Evolutionary conservation across 37 sponge, comb jelly and placozoan species (phyloP).

Genomic region (Beroe ovata): DNA sequence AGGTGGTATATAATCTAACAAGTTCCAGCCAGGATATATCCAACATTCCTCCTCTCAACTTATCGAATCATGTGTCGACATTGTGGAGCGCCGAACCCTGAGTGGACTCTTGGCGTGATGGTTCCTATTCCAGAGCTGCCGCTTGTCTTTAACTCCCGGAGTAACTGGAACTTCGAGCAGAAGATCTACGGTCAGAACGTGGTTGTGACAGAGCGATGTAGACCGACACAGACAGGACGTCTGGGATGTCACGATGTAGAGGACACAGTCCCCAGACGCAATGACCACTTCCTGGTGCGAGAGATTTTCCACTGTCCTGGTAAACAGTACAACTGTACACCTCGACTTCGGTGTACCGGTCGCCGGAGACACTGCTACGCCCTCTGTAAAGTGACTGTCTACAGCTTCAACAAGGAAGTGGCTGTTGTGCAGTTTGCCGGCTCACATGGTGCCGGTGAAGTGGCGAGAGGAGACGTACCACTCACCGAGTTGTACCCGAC

Average conservation of each 20-base stretch:
- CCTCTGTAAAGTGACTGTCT: background rate
- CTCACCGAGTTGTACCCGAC: background rate
- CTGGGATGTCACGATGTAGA: background rate
- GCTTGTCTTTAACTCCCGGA: background rate
- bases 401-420: background rate
- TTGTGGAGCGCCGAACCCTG: background rate
- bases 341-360: background rate
- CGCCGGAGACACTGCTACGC: conserved; percentile 1
- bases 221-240: background rate
- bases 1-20: background rate
- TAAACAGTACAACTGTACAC: background rate
- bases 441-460: background rate
- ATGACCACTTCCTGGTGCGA: background rate
- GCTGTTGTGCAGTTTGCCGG: background rate
- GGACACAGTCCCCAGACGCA: background rate
- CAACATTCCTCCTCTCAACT: background rate
- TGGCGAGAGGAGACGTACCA: background rate
- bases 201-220: background rate
- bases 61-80: background rate
- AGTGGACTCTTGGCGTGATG: background rate
- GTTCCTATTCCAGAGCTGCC: background rate
- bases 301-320: background rate
- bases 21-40: background rate
- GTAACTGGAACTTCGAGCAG: background rate
- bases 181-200: background rate